Evolutionary conservation across 2,797 vertebrate genomes (phyloP).

Genomic region (Balearica regulorum): DNA sequence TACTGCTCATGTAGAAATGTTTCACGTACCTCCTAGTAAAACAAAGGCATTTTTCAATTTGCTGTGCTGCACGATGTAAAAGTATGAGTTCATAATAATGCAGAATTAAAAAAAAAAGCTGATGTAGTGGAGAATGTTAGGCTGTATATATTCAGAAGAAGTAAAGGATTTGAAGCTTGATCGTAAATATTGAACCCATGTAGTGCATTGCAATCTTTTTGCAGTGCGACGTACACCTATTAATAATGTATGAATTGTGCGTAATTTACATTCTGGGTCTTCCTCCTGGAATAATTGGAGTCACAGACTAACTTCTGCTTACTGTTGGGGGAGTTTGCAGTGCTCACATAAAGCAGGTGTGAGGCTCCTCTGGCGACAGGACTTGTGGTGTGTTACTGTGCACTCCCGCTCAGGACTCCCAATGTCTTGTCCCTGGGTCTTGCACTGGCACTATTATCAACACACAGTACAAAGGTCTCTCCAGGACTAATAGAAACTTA

Average conservation of each 20-base stretch:
- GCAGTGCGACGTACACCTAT: not conserved
- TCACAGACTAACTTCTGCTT: not conserved
- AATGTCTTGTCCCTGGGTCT: not conserved
- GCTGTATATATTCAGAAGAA: not conserved
- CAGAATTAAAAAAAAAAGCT: not conserved
- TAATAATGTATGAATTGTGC: not conserved
- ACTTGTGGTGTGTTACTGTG: not conserved
- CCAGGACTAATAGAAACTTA: not conserved
- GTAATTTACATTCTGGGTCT: not conserved
- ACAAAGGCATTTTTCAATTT: not conserved
- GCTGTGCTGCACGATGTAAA: not conserved
- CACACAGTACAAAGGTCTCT: not conserved
- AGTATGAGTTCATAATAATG: not conserved
- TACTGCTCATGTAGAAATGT: not conserved
- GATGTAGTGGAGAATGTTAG: not conserved
- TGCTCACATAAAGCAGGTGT: fast-evolving
- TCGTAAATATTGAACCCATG: not conserved
- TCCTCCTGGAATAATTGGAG: not conserved
- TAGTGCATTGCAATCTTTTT: not conserved
- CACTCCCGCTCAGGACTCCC: not conserved
- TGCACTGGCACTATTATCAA: not conserved
- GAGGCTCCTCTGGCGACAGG: not conserved
- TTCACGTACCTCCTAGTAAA: not conserved
- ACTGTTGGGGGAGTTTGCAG: fast-evolving
- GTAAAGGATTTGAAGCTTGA: not conserved